phyloP scores from a whole-genome alignment of 2,888 invertebrate genomes.

The Yponomeuta evonymella region DNA sequence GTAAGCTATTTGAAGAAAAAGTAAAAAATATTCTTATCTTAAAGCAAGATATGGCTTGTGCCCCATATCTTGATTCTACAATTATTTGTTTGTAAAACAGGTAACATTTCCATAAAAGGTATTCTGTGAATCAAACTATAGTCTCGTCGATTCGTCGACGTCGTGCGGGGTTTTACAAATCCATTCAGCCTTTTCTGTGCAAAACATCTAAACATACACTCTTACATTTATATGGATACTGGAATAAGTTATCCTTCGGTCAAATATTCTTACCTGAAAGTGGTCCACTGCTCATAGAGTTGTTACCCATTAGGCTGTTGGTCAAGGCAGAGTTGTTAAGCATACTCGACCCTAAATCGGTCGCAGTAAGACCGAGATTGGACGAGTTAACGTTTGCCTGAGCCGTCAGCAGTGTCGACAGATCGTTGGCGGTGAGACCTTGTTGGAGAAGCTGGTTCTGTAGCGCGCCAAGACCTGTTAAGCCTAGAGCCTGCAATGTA shows the following conservation, averaged over 20 bases:
- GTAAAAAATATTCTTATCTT: too few relatives aligned
- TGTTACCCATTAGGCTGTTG: constrained; percentile 45
- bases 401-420: constrained; percentile 57
- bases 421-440: constrained; percentile 62
- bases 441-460: constrained; percentile 70
- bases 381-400: constrained; percentile 51
- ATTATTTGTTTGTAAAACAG: too few relatives aligned
- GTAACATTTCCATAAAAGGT: too few relatives aligned
- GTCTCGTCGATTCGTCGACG: too few relatives aligned
- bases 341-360: constrained; percentile 12
- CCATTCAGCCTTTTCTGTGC: too few relatives aligned
- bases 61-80: too few relatives aligned
- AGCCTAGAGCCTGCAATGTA: constrained; percentile 56
- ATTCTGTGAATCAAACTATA: too few relatives aligned
- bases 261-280: constrained; percentile 44
- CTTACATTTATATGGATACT: not conserved
- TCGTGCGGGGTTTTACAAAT: too few relatives aligned
- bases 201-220: too few relatives aligned
- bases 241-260: not conserved
- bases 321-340: constrained; percentile 26
- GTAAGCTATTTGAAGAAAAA: too few relatives aligned
- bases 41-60: too few relatives aligned
- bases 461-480: constrained; percentile 63
- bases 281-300: constrained; percentile 53
- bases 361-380: constrained; percentile 30